Evolutionary conservation across 2,888 invertebrate species (phyloP).

Genomic region (Falcaria lacertinaria): DNA sequence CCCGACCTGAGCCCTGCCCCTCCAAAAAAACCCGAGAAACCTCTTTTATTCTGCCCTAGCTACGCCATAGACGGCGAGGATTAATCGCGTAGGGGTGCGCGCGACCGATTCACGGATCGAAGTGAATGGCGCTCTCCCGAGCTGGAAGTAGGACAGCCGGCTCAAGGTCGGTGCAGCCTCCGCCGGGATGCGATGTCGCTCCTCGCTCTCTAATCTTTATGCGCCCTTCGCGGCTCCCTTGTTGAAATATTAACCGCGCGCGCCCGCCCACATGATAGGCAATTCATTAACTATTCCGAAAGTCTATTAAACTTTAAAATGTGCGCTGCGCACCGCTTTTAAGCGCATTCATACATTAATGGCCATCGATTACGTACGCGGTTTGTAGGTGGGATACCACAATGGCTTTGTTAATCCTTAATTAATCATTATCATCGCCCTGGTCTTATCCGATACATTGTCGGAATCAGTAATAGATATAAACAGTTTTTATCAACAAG

Average conservation of each 20-base stretch:
- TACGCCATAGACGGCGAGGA: constrained; percentile 12
- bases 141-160: constrained; percentile 46
- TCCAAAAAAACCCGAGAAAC: constrained; percentile 25
- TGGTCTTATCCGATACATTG: too few relatives aligned
- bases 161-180: constrained; percentile 60
- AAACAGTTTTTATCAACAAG: too few relatives aligned
- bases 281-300: constrained; percentile 30
- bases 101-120: constrained; percentile 10
- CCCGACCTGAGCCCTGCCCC: constrained; percentile 38
- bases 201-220: constrained; percentile 33
- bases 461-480: too few relatives aligned
- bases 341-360: constrained; percentile 1
- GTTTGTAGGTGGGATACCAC: too few relatives aligned
- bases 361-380: background rate
- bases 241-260: constrained; percentile 30
- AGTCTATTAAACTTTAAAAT: constrained; percentile 22
- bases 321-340: constrained; percentile 2
- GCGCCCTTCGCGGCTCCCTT: constrained; percentile 44
- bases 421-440: too few relatives aligned
- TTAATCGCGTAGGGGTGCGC: constrained; percentile 22
- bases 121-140: constrained; percentile 18
- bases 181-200: constrained; percentile 33
- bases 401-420: too few relatives aligned
- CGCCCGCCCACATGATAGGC: constrained; percentile 24
- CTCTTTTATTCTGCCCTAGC: constrained; percentile 10